phyloP scores from a whole-genome alignment of 2,888 invertebrate species.

The Morpho helenor region DNA sequence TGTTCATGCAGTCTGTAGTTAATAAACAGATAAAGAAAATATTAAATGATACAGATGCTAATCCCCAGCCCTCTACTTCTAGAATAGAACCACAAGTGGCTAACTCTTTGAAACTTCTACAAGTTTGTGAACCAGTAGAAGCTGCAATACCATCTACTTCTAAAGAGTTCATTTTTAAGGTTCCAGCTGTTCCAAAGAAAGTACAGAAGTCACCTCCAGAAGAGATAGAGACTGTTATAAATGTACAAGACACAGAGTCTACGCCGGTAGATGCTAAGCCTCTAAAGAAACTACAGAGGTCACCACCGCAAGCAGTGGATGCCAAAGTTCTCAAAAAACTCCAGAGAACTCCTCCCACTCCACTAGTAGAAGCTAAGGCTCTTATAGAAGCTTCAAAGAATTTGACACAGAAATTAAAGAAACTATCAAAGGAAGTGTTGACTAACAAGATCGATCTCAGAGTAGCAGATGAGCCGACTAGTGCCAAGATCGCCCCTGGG shows the following conservation, averaged over 20 bases:
- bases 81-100: conserved; percentile 60
- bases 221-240: neutral
- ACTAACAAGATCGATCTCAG: conserved; percentile 81
- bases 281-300: too few species aligned
- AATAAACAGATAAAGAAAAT: conserved; percentile 73
- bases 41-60: conserved; percentile 44
- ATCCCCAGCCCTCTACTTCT: conserved; percentile 65
- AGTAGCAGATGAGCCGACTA: conserved; percentile 68
- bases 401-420: conserved; percentile 93
- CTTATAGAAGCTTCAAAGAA: conserved; percentile 94
- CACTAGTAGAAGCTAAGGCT: conserved; percentile 83
- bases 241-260: neutral
- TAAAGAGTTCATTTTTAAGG: conserved; percentile 38
- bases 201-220: neutral
- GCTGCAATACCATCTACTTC: conserved; percentile 59
- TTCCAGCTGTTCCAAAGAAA: neutral
- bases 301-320: too few species aligned
- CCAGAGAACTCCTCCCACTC: conserved; percentile 53
- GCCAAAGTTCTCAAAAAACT: conserved; percentile 53
- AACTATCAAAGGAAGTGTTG: conserved; percentile 93
- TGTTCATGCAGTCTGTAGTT: conserved; percentile 73
- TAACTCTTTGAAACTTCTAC: conserved; percentile 57
- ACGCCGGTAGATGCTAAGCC: too few species aligned
- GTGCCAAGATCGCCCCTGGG: conserved; percentile 77
- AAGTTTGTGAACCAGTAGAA: conserved; percentile 57